Evolutionary conservation across 1,140 invertebrate species (phyloP), one percentile per base, ranked within the genome.

Genomic region (Matsumurasca onukii): DNA sequence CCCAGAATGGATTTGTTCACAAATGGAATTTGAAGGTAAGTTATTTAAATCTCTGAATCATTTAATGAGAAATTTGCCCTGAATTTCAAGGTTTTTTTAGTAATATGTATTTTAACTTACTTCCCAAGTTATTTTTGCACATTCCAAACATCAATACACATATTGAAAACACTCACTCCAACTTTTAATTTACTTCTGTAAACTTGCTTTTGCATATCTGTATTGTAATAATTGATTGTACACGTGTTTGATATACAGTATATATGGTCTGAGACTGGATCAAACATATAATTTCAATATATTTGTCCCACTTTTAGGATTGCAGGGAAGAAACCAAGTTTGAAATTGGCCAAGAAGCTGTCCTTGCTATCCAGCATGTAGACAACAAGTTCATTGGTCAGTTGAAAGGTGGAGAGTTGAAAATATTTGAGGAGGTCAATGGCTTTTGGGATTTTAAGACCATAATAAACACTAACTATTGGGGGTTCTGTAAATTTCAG

Each of bases 321-420:
- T 45, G 77, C 20, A 25, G 71, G 59, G 51, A 57, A 57, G 29
- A 57, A 52, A 45, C 25, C 13, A 31, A 34, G 27, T 25, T 70
- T 1, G 15, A 20, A 30, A 45, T 69, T 3, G 59, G 67, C 20
- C 29, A 51, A 13, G 59, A 30, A 3, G 30, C 67, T 61, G 62
- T 63, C 45, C 27, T 66, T 1, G 67, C 67, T 34, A 52, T 71
- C 15, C 9, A 24, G 13, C 49, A 48, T 3, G n/a, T 55, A 15
- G 22, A 57, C 63, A 82, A 85, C 68, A 77, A 86, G 73, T 83
- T 89, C 59, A 74, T 84, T 55, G 86, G 87, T 30, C 89, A 90
- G 79, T 86, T 88, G 77, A 91, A 90, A 78, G 84, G 82, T 69
- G 89, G 88, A 64, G 79, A 80, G 66, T 80, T 87, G 45, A 89